Percentiles rank a stretch among this genome's conserved stretches.
Evolutionary conservation across 2,888 invertebrate species (phyloP).

Genomic region (Ophraella communa): DNA sequence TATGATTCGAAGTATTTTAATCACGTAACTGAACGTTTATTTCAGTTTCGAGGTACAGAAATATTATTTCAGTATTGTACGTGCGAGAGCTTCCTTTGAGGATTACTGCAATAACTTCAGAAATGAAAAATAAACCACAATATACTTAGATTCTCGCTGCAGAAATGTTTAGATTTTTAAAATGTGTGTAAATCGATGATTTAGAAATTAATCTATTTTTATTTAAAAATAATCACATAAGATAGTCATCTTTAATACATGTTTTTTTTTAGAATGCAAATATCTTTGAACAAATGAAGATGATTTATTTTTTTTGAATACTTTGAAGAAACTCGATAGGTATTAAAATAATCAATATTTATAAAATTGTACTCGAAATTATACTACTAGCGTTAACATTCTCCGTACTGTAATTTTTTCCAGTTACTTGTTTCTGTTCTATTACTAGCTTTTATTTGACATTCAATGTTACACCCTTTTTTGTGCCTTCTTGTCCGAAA

Average conservation of each 20-base stretch:
- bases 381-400: no score
- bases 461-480: no score
- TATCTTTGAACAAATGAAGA: no score
- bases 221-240: not conserved
- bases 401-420: no score
- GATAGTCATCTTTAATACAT: not conserved
- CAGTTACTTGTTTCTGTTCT: no score
- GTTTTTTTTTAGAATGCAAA: no score
- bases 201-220: not conserved
- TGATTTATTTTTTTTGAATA: no score
- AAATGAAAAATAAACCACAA: not conserved
- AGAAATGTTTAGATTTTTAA: not conserved
- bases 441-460: no score
- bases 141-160: not conserved
- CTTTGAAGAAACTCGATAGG: no score
- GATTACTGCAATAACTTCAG: not conserved
- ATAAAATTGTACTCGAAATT: no score
- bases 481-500: no score
- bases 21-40: not conserved
- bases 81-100: not conserved
- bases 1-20: not conserved
- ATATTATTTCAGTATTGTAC: not conserved
- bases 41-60: not conserved
- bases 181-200: not conserved
- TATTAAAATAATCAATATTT: no score